Base-by-base conservation (phyloP, 2,797 vertebrate genomes). In the Betta splendens region DNA sequence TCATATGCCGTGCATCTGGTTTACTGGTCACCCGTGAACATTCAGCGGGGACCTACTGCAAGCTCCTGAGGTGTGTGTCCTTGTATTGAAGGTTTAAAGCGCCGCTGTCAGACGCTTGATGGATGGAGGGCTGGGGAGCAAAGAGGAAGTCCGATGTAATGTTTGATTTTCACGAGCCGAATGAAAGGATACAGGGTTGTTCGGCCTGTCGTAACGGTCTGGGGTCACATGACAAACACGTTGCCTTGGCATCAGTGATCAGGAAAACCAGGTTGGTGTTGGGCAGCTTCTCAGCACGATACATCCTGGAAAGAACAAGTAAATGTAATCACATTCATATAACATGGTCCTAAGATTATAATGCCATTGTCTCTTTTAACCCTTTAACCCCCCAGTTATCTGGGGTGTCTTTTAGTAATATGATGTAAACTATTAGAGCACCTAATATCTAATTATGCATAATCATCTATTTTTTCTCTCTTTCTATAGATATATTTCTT, bases 221-320 rank as follows among this genome's bases (percentile, higher is more conserved):
- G 23, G 95, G 90, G 85, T 98, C 95, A 75, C 98, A 99, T 2
- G 94, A 93, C 56, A 93, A 92, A 83, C 98, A 99, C 2, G 95
- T 96, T 13, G 89, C 91, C 80, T 93, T 95, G 81, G 94, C 96
- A 78, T 99, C 98, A 12, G 95, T 94, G 85, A 99, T 97, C 78
- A 99, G 93, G 89, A 99, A 99, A 70, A 99, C 93, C 75, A 99
- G 83, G 84, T 99, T 99, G 69, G 96, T 99, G 79, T 94, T 95
- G 71, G 95, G 93, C 80, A 99, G 92, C 86, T 98, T 99, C 89
- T 99, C 96, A 0, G 93, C 96, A 25, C 95, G 91, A 79, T 95
- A 99, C 91, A 98, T 95, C 87, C 98, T 99, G 75, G 7, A 81
- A 90, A 84, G 71, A 66, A 61, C 46, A 63, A 9, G 7, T 36